Conservation (phyloP, 2,797 vertebrate species). For the Neosilurus mollespiculum region DNA sequence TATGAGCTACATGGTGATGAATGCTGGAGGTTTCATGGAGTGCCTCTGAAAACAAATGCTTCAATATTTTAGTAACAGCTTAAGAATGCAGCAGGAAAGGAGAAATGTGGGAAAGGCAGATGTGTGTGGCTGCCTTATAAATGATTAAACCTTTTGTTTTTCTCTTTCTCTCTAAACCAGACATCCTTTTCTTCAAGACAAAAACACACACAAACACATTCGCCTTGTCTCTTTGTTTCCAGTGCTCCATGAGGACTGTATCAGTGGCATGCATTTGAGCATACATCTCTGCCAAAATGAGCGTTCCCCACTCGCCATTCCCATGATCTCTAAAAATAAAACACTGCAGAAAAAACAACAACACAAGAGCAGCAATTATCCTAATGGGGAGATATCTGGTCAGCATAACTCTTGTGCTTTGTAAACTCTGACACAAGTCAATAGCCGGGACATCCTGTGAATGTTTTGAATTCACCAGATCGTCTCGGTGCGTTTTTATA, state of each 20-base stretch:
- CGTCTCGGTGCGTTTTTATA: conserved; percentile 5
- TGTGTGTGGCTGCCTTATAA: conserved; percentile 53
- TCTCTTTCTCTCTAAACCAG: background rate
- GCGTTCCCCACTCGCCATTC: conserved; percentile 48
- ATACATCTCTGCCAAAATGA: conserved; percentile 51
- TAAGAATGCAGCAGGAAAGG: conserved; percentile 47
- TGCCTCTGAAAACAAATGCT: conserved; percentile 54
- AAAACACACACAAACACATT: conserved; percentile 15
- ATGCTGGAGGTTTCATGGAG: conserved; percentile 40
- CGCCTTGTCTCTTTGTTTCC: conserved; percentile 21
- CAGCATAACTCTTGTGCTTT: conserved; percentile 12
- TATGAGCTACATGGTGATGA: conserved; percentile 41
- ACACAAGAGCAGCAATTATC: conserved; percentile 35
- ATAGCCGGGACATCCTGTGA: background rate
- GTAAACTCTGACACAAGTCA: background rate
- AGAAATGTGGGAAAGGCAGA: too few species aligned
- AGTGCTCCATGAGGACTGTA: conserved; percentile 29
- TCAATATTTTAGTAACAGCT: conserved; percentile 53
- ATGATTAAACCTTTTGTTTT: conserved; percentile 44
- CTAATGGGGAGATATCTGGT: conserved; percentile 37
- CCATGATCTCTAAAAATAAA: conserved; percentile 59
- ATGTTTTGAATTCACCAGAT: conserved; percentile 10
- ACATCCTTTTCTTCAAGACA: conserved; percentile 5
- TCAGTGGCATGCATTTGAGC: conserved; percentile 43
- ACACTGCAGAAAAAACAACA: conserved; percentile 11